Evolutionary conservation across 2,797 vertebrate genomes (phyloP).

Genomic region (Hoplostethus atlanticus): DNA sequence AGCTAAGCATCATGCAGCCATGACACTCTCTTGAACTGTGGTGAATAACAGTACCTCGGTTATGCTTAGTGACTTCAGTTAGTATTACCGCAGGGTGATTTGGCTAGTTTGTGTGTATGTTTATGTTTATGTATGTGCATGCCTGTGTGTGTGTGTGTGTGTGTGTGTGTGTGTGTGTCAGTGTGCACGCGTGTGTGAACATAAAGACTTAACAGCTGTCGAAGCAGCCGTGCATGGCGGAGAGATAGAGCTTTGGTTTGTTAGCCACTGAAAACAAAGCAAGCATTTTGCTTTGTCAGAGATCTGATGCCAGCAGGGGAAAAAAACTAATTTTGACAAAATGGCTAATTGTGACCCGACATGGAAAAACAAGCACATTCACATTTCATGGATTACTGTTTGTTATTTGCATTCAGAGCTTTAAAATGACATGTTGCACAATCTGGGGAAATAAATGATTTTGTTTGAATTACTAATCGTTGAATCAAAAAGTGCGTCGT

Average conservation of each 20-base stretch:
- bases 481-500: neutral
- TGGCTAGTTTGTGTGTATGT: neutral
- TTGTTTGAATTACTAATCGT: neutral
- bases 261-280: constrained; percentile 1
- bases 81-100: neutral
- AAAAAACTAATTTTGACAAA: neutral
- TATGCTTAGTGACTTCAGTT: constrained; percentile 16
- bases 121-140: neutral
- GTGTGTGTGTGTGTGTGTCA: neutral
- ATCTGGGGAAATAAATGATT: neutral
- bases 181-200: neutral
- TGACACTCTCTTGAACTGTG: constrained; percentile 43
- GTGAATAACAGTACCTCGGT: constrained; percentile 24
- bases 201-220: constrained; percentile 22
- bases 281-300: constrained; percentile 6
- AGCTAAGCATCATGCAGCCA: neutral
- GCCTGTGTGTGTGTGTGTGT: neutral
- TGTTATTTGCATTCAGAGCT: neutral
- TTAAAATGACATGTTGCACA: neutral
- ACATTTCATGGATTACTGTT: too few relatives aligned
- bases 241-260: constrained; percentile 3
- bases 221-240: constrained; percentile 1
- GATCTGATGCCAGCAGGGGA: neutral
- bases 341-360: neutral
- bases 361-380: too few relatives aligned